phyloP scores from a whole-genome alignment of 2,113 vertebrate genomes.

The Ancistrus triradiatus region DNA sequence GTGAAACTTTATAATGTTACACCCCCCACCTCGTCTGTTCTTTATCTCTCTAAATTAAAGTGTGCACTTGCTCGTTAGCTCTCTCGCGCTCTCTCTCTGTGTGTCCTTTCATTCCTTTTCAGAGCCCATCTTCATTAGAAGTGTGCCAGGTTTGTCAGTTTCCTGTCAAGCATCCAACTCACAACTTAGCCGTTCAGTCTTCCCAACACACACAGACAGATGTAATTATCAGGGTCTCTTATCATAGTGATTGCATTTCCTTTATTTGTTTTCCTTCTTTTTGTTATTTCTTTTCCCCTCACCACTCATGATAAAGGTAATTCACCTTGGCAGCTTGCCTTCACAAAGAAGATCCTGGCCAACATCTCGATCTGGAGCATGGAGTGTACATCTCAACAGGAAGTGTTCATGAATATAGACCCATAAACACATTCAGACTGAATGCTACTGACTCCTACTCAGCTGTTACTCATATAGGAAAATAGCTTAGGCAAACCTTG shows the following conservation, averaged over 20 bases:
- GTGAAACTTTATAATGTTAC: too few relatives aligned
- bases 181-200: background rate
- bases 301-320: background rate
- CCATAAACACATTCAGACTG: slow-evolving; percentile 9
- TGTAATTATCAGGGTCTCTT: slow-evolving; percentile 42
- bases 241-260: slow-evolving; percentile 30
- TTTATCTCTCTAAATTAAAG: background rate
- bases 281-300: background rate
- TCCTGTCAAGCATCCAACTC: slow-evolving; percentile 15
- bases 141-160: slow-evolving; percentile 18
- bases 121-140: slow-evolving; percentile 5
- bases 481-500: too few relatives aligned
- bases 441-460: background rate
- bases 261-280: slow-evolving; percentile 25
- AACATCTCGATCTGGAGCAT: background rate
- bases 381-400: slow-evolving; percentile 4
- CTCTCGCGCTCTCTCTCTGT: background rate
- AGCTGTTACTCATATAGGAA: too few relatives aligned
- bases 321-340: background rate
- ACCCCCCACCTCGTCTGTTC: background rate
- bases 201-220: slow-evolving; percentile 14
- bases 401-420: slow-evolving; percentile 17
- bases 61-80: too few relatives aligned
- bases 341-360: background rate
- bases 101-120: background rate